Evolutionary conservation across 2,888 invertebrate genomes (phyloP), one percentile per base, ranked within the genome.

Genomic region (Drepana falcataria): DNA sequence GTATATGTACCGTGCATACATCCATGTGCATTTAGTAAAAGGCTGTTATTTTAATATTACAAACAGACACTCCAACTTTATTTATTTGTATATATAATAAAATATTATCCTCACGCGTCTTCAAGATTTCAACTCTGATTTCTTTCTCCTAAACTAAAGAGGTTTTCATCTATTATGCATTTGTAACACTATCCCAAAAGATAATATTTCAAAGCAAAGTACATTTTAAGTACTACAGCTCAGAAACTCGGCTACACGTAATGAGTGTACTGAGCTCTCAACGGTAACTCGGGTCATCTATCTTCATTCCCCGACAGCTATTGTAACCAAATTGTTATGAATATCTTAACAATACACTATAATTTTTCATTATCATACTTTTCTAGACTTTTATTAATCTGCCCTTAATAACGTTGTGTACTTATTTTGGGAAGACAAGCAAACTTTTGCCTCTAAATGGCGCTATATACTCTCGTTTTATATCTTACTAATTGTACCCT

Each of bases 331-430:
- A 37, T 49, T 49, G 40, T 49, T 21, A 49, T 40, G 3, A n/a
- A 33, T 21, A 35, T 48, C 4, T 48, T 44, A 47, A 52, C 47
- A 53, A 48, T 37, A 33, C 40, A 48, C 7, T 21, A 9, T 40
- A 48, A 53, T 48, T 53, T 47, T 53, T 21, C 48, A 44, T 35
- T 37, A 56, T 47, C 47, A 35, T 44, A 37, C 53, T 33, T 35
- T 4, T 34, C 7, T 3, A 37, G 21, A 49, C 6, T 9, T 9
- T 44, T 44, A 44, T 44, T 44, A 44, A 44, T 44, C 44, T 44
- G 44, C 9, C 7, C 3, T 9, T 9, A 44, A 44, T 44, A 9
- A 9, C 6, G 9, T 44, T 44, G 9, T 2, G 41, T 6, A 44
- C 6, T 37, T 37, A 37, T 37, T 37, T 37, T 37, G 37, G 4